phyloP scores from a whole-genome alignment of 2,888 invertebrate genomes.

The Agriopis marginaria region DNA sequence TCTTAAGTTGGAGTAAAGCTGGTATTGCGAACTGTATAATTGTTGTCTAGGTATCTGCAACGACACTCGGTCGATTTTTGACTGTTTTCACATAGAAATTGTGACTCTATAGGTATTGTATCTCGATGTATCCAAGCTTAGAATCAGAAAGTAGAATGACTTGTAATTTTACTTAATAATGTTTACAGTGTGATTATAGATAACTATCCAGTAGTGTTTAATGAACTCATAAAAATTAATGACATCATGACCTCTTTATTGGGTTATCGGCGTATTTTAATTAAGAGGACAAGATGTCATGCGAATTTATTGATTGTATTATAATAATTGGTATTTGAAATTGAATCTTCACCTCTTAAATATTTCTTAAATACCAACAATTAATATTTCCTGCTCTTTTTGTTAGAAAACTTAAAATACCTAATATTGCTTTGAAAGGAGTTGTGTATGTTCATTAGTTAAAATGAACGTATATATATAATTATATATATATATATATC shows the following conservation, averaged over 20 bases:
- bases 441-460: not conserved
- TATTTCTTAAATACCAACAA: not conserved
- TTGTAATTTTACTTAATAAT: not conserved
- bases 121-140: not conserved
- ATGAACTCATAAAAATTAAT: not conserved
- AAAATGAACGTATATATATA: not conserved
- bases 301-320: slow-evolving; percentile 5
- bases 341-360: not conserved
- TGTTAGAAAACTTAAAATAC: not conserved
- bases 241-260: not conserved
- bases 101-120: too few relatives aligned
- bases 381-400: not conserved
- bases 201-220: not conserved
- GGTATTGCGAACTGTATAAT: too few relatives aligned
- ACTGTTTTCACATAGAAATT: too few relatives aligned
- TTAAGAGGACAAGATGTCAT: not conserved
- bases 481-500: too few relatives aligned
- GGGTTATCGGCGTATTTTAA: not conserved
- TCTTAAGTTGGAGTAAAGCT: too few relatives aligned
- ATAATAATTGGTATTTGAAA: not conserved
- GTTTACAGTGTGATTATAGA: not conserved
- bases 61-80: too few relatives aligned
- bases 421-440: not conserved
- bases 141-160: not conserved
- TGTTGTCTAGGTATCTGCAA: too few relatives aligned